Base-by-base conservation (phyloP, 2,888 invertebrate genomes). In the Embidobia sp. region DNA sequence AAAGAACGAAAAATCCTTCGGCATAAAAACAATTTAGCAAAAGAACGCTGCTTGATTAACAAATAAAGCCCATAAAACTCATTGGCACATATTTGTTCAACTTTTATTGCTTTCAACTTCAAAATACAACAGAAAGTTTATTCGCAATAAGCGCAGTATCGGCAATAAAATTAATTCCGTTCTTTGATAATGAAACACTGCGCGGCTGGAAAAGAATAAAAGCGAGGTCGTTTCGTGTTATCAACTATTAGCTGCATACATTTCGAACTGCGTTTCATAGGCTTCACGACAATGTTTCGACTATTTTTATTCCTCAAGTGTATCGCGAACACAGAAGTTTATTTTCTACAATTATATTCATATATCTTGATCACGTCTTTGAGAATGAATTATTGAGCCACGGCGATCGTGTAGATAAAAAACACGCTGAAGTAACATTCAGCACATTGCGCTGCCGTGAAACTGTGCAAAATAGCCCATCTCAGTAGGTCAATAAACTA, bases 331-430 rank as follows among this genome's bases (percentile, higher is more conserved):
- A 37, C 8, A 22, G 13, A 26, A 26, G 29, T 46, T 33, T 61
- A 46, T 48, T 61, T 27, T 29, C 2, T 37, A 29, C 48, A 63
- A 63, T 33, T 44, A 59, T n/a, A 33, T 22, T 59, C 22, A 35
- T 46, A 46, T 61, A 48, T 61, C 46, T 61, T 35, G 61, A 61
- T 61, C 48, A 48, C 44, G 35, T 48, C 46, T 48, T 61, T 35
- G 19, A 26, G 35, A 48, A 48, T 35, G 46, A 61, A 61, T 61
- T 61, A 61, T 61, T 33, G 35, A 61, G 16, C 31, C 10, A 8
- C 29, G 15, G 29, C 13, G 16, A 29, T 18, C 16, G n/a, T 29
- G 5, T 10, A 29, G 63, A 63, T 63, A 49, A 63, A 63, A 63
- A 40, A 63, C 63, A 63, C 49, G 49, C 29, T 19, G 22, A 37